Evolutionary conservation across 2,888 invertebrate genomes (phyloP).

Genomic region (Dynastes hyllus): DNA sequence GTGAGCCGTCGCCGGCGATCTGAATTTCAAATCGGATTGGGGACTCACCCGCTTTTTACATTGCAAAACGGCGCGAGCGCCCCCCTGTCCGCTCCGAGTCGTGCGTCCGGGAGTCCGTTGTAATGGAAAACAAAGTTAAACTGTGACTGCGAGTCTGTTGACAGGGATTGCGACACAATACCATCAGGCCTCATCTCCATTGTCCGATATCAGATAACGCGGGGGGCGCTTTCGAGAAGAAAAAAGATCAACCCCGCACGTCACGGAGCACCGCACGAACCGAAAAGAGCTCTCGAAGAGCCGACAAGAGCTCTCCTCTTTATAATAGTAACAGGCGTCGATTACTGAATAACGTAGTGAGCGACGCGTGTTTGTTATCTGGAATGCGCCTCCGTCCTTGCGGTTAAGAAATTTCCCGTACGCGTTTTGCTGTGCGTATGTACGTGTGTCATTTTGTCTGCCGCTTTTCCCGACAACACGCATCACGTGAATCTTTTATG

Average conservation of each 20-base stretch:
- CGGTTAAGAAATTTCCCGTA: slow-evolving; percentile 41
- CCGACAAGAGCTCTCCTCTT: slow-evolving; percentile 49
- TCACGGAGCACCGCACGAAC: slow-evolving; percentile 35
- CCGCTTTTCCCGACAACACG: slow-evolving; percentile 56
- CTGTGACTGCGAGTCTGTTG: slow-evolving; percentile 58
- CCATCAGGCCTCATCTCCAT: slow-evolving; percentile 44
- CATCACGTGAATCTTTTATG: slow-evolving; percentile 63
- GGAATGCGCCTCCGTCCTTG: slow-evolving; percentile 38
- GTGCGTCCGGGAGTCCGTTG: slow-evolving; percentile 58
- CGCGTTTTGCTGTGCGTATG: not conserved
- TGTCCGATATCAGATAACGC: slow-evolving; percentile 50
- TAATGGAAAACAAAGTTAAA: slow-evolving; percentile 65
- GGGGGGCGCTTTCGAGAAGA: slow-evolving; percentile 28
- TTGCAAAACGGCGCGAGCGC: slow-evolving; percentile 59
- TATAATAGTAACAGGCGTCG: slow-evolving; percentile 44
- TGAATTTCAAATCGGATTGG: slow-evolving; percentile 66
- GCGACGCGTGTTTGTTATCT: slow-evolving; percentile 45
- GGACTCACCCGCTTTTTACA: slow-evolving; percentile 60
- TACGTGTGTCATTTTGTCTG: slow-evolving; percentile 42
- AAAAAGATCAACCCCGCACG: slow-evolving; percentile 45
- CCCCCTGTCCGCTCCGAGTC: slow-evolving; percentile 50
- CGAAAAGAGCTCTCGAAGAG: slow-evolving; percentile 44
- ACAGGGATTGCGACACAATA: slow-evolving; percentile 49
- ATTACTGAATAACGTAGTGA: slow-evolving; percentile 39
- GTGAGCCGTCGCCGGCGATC: slow-evolving; percentile 55